These are phyloP conservation scores for Coecobrya sp. DNA, from an alignment of 2,888 invertebrate species.

Conservation along the genomic window DNA sequence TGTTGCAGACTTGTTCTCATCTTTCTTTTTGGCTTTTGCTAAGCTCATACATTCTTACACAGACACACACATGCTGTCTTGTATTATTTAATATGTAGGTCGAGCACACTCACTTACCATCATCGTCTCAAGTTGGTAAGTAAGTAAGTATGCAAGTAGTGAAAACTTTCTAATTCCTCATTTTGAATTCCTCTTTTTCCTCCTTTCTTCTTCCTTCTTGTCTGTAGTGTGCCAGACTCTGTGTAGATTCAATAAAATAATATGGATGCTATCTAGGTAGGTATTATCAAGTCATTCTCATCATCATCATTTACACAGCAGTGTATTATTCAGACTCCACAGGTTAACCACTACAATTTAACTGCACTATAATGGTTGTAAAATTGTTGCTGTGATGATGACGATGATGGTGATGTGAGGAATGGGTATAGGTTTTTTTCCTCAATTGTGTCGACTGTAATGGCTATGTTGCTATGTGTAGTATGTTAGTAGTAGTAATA, in stretches of 20 bases:
- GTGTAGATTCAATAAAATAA: neutral
- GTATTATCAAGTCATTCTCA: slow-evolving; percentile 23
- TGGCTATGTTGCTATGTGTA: no score
- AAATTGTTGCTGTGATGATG: neutral
- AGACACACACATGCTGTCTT: slow-evolving; percentile 23
- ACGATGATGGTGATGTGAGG: slow-evolving; percentile 24
- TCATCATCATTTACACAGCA: slow-evolving; percentile 2
- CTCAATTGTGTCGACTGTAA: slow-evolving; percentile 26
- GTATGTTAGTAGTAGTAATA: neutral
- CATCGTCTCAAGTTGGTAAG: neutral
- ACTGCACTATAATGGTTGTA: neutral
- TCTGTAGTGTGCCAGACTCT: neutral
- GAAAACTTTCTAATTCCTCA: slow-evolving; percentile 81
- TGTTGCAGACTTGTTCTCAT: slow-evolving; percentile 22
- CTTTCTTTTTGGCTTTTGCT: neutral
- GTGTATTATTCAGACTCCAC: neutral
- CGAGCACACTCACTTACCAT: slow-evolving; percentile 64
- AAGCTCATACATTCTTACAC: neutral
- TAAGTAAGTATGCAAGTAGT: slow-evolving; percentile 57
- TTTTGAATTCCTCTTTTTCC: slow-evolving; percentile 56
- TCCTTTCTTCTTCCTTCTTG: slow-evolving; percentile 32
- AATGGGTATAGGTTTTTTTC: slow-evolving; percentile 32
- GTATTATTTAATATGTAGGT: slow-evolving; percentile 83
- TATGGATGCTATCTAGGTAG: neutral
- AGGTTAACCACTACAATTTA: slow-evolving; percentile 9